These are phyloP conservation scores for Linnaemya vulpina DNA, from an alignment of 2,888 invertebrate genomes.

Conservation along the genomic window DNA sequence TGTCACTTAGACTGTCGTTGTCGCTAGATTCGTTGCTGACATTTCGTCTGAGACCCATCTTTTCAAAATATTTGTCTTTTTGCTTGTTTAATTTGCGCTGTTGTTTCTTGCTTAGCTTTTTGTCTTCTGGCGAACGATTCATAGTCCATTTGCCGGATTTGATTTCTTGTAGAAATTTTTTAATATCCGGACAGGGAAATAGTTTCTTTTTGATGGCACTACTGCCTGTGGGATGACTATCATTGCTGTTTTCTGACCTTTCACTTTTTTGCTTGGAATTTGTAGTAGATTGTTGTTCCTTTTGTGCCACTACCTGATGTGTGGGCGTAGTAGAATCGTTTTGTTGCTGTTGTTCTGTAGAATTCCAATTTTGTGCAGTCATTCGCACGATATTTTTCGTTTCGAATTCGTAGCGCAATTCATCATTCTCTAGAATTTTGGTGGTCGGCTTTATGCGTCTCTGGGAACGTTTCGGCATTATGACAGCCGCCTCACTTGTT, in stretches of 20 bases:
- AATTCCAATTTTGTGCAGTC: constrained; percentile 80
- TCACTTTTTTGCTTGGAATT: constrained; percentile 77
- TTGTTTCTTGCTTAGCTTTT: constrained; percentile 82
- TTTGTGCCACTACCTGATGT: constrained; percentile 72
- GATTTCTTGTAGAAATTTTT: constrained; percentile 80
- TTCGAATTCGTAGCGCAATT: constrained; percentile 85
- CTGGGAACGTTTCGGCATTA: constrained; percentile 83
- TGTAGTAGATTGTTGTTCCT: not conserved
- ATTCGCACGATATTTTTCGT: constrained; percentile 85
- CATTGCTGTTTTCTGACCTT: constrained; percentile 77
- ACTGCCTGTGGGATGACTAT: constrained; percentile 73
- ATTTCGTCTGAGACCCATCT: constrained; percentile 83
- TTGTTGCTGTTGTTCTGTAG: constrained; percentile 58
- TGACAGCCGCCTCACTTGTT: constrained; percentile 43
- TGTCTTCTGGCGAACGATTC: constrained; percentile 82
- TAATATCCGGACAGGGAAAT: constrained; percentile 80
- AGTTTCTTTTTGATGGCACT: constrained; percentile 79
- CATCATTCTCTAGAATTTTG: constrained; percentile 87
- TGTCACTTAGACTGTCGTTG: constrained; percentile 80
- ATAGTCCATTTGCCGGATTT: constrained; percentile 80
- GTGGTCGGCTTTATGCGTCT: constrained; percentile 87
- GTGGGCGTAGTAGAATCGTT: constrained; percentile 74
- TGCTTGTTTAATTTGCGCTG: constrained; percentile 84
- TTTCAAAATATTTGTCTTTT: constrained; percentile 85
- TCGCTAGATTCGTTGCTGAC: constrained; percentile 79